Evolutionary conservation across 2,888 invertebrate species (phyloP).

Genomic region (Sthenelais limicola): DNA sequence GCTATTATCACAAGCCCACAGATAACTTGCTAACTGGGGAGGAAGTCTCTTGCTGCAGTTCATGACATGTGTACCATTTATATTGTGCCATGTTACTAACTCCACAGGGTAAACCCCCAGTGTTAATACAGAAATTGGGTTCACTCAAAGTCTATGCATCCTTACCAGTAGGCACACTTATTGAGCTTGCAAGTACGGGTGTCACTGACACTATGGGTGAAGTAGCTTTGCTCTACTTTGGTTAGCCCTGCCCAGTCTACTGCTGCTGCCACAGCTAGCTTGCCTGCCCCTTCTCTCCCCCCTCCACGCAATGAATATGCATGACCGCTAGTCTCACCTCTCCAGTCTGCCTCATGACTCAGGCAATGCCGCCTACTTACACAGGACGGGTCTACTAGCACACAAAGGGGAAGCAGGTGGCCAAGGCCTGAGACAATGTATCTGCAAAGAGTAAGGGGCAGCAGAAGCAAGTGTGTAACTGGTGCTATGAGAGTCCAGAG

Average conservation of each 20-base stretch:
- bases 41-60: no score
- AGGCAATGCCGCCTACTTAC: constrained; percentile 28
- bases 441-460: background rate
- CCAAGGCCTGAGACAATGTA: constrained; percentile 25
- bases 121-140: no score
- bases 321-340: constrained; percentile 35
- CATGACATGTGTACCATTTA: no score
- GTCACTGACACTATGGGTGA: no score
- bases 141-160: no score
- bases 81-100: no score
- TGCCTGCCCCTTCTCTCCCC: constrained; percentile 15
- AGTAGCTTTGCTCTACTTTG: constrained; percentile 26
- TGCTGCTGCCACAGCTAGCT: constrained; percentile 30
- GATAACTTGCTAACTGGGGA: no score
- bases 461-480: background rate
- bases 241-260: constrained; percentile 16
- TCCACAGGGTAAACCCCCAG: no score
- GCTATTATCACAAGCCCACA: no score
- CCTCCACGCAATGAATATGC: constrained; percentile 31
- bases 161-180: no score
- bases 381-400: constrained; percentile 7
- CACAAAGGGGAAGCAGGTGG: constrained; percentile 10
- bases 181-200: no score
- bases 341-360: constrained; percentile 36
- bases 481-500: background rate